Base-by-base conservation (phyloP, 1,140 invertebrate species). In the Leptinotarsa texana region DNA sequence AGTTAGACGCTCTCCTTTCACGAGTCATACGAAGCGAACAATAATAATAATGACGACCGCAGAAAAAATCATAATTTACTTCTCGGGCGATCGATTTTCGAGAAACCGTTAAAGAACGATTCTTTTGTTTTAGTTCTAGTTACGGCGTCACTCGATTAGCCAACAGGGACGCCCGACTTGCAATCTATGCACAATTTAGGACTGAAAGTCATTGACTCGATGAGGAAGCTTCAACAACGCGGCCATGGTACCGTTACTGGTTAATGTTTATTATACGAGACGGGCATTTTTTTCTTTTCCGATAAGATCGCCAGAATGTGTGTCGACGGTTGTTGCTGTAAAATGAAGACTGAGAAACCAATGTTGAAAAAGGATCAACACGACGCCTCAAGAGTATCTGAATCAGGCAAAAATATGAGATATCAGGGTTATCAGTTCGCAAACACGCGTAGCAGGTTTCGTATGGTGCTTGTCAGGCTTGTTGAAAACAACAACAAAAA, bases 201-300 rank as follows among this genome's bases (percentile, higher is more conserved):
- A 65, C 63, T 65, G 4, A 65, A 65, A 65, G 63, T 65, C 63
- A 65, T 13, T 21, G 63, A 65, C 21, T 21, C 21, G 63, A 65
- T 17, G 63, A 65, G 24, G 63, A 65, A 65, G 63, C 24, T 18
- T 27, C 21, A 42, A 18, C 24, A 18, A 18, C 21, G 15, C 63
- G 63, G 63, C 15, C 63, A 27, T 65, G 24, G 21, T 65, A 65
- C 63, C 63, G 63, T 65, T 65, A 65, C 13, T 18, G 51, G 51
- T 8, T 57, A 57, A 57, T 57, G 51, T 57, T 57, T 57, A 57
- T 57, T 57, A 17, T 57, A 57, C 51, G 51, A 57, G 51, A 17
- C 51, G 51, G n/a, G 13, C 51, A 57, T 57, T 57, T 57, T 67
- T 67, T 67, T 66, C 2, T 24, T 42, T 67, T 42, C 65, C 6